Evolutionary conservation across 1,140 invertebrate species (phyloP).

Genomic region (Drosophila paulistorum): DNA sequence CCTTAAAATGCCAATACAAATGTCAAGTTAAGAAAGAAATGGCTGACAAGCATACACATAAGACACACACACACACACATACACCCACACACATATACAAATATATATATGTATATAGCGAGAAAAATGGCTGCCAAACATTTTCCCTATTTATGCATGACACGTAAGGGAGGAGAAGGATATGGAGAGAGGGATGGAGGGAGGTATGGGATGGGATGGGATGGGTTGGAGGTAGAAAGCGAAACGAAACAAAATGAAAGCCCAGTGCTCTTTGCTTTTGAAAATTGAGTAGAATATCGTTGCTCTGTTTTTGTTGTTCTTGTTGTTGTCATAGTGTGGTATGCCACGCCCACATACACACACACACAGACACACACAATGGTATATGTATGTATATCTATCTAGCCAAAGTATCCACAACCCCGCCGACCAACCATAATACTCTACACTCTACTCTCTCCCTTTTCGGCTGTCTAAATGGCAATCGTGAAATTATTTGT

Average conservation of each 20-base stretch:
- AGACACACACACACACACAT: slow-evolving; percentile 10
- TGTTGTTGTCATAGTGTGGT: slow-evolving; percentile 14
- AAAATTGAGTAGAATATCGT: slow-evolving; percentile 9
- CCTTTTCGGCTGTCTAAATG: background rate
- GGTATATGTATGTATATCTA: background rate
- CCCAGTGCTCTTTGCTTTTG: slow-evolving; percentile 7
- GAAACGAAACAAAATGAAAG: slow-evolving; percentile 4
- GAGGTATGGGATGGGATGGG: no score
- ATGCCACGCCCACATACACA: slow-evolving; percentile 30
- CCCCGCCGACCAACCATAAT: background rate
- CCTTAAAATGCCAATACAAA: slow-evolving; percentile 49
- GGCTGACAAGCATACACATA: slow-evolving; percentile 34
- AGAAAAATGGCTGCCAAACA: slow-evolving; percentile 32
- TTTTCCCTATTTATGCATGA: slow-evolving; percentile 49
- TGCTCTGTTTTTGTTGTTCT: background rate
- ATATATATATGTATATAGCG: slow-evolving; percentile 5
- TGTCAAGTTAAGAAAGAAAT: slow-evolving; percentile 49
- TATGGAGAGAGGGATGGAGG: no score
- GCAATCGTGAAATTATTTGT: slow-evolving; percentile 8
- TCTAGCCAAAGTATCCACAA: background rate
- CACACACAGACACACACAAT: slow-evolving; percentile 1
- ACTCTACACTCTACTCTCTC: background rate
- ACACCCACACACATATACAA: slow-evolving; percentile 3
- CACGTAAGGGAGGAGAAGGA: slow-evolving; percentile 32
- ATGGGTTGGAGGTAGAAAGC: no score